Conservation (phyloP, 2,888 invertebrate species). For the Rhodophaea formosa region DNA sequence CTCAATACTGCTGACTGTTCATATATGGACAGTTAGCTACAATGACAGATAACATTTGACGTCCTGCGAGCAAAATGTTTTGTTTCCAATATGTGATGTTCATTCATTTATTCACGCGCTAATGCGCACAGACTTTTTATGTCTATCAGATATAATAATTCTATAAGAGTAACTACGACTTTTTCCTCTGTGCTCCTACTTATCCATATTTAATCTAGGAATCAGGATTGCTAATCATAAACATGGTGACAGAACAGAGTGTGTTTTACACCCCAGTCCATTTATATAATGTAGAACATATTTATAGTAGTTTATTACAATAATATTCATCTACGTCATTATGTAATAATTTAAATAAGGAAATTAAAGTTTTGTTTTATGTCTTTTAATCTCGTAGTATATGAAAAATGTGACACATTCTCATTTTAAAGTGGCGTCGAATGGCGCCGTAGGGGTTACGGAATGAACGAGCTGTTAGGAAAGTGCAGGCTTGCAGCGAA, state of each 20-base stretch:
- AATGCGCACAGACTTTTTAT: no score
- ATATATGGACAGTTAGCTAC: slow-evolving; percentile 3
- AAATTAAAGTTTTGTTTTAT: not conserved
- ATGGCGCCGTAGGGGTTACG: slow-evolving; percentile 5
- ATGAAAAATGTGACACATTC: not conserved
- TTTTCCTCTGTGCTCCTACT: no score
- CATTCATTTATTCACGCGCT: no score
- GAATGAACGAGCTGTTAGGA: slow-evolving; percentile 18
- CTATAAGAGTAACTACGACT: no score
- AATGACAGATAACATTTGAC: not conserved
- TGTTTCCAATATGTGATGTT: no score
- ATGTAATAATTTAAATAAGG: not conserved
- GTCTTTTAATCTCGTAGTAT: not conserved
- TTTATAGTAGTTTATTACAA: no score
- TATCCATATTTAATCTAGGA: no score
- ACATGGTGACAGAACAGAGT: no score
- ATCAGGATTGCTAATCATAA: no score
- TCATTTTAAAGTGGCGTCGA: not conserved
- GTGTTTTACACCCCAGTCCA: no score
- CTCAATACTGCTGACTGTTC: slow-evolving; percentile 25
- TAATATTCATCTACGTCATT: not conserved
- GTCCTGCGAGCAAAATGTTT: not conserved
- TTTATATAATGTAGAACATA: no score
- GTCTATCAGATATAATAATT: no score
- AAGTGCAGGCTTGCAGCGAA: slow-evolving; percentile 20